These are phyloP conservation scores for Rhinoptilus africanus DNA, from an alignment of 2,113 vertebrate species.

Conservation along the genomic window DNA sequence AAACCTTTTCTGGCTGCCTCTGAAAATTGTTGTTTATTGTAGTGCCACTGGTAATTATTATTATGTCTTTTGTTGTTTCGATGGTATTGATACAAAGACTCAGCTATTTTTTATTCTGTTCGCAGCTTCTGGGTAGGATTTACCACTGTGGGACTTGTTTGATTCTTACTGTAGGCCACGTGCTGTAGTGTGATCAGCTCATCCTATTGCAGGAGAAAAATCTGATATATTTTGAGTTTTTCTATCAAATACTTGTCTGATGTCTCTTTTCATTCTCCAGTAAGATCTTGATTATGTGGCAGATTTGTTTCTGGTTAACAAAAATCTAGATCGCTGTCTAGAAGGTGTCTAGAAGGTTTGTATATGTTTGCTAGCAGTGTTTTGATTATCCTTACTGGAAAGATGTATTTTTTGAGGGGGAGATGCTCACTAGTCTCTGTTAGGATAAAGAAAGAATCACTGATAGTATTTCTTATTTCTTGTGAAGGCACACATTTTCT, in stretches of 20 bases:
- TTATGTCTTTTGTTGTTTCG: not conserved
- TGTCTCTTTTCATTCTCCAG: not conserved
- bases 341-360: not conserved
- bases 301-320: not conserved
- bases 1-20: not conserved
- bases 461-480: not conserved
- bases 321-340: not conserved
- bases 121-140: not conserved
- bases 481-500: accelerated
- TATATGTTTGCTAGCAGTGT: not conserved
- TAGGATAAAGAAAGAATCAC: not conserved
- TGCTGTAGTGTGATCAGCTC: not conserved
- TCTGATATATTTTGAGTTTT: not conserved
- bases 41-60: not conserved
- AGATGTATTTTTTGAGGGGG: not conserved
- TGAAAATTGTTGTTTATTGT: not conserved
- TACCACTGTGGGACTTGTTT: not conserved
- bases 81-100: not conserved
- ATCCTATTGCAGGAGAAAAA: not conserved
- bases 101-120: not conserved
- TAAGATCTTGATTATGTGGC: not conserved
- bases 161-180: not conserved
- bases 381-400: not conserved
- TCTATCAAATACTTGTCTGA: not conserved
- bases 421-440: not conserved